These are phyloP conservation scores for Encarsia formosa DNA, from an alignment of 2,888 invertebrate species.

Conservation along the genomic window DNA sequence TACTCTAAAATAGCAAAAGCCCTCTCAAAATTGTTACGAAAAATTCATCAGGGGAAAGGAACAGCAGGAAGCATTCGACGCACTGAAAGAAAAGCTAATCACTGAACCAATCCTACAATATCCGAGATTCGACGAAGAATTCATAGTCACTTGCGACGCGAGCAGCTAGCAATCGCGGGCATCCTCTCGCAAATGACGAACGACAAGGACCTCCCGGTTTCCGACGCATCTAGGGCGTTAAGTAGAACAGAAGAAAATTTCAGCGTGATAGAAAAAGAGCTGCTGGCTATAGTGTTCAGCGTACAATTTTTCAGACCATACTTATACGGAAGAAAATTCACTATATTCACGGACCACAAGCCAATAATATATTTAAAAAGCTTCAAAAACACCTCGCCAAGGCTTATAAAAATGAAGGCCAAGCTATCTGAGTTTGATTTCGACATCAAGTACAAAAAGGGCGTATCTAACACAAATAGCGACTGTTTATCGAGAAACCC, in stretches of 20 bases:
- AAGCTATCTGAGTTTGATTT: conserved; percentile 22
- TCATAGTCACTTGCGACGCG: conserved; percentile 27
- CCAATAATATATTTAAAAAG: conserved; percentile 20
- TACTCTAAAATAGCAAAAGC: conserved; percentile 24
- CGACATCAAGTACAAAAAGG: conserved; percentile 22
- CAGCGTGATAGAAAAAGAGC: conserved; percentile 20
- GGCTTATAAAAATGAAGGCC: conserved; percentile 13
- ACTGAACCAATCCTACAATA: conserved; percentile 21
- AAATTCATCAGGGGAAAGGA: conserved; percentile 7
- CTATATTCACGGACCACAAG: conserved; percentile 22
- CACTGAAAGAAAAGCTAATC: conserved; percentile 13
- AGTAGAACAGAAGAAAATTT: conserved; percentile 17
- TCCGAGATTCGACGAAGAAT: conserved; percentile 21
- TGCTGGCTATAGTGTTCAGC: conserved; percentile 12
- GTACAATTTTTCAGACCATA: not conserved
- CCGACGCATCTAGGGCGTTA: conserved; percentile 19
- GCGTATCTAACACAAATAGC: conserved; percentile 16
- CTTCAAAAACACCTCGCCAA: not conserved
- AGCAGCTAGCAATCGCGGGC: conserved; percentile 12
- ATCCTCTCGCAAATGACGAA: conserved; percentile 14
- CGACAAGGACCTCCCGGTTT: conserved; percentile 17
- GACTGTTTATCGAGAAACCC: conserved; percentile 26
- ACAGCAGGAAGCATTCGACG: conserved; percentile 13
- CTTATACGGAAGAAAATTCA: conserved; percentile 18
- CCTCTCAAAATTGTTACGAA: conserved; percentile 11